These are phyloP conservation scores for Blennius ocellaris DNA, from an alignment of 2,113 vertebrate genomes.

Conservation along the genomic window DNA sequence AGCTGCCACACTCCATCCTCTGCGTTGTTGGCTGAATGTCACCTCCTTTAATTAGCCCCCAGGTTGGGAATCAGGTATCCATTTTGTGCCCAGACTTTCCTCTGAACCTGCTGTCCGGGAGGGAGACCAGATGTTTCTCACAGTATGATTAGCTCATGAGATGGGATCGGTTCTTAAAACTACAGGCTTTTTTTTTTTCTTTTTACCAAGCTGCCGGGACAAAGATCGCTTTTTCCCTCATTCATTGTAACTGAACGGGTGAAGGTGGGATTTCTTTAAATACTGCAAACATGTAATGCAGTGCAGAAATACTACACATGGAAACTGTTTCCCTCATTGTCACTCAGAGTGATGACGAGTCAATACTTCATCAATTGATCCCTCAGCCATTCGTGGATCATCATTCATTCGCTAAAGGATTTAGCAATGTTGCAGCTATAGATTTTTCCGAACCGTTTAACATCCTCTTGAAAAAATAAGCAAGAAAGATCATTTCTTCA, in stretches of 20 bases:
- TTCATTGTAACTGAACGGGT: not conserved
- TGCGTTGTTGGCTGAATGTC: conserved; percentile 48
- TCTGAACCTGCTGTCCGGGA: conserved; percentile 36
- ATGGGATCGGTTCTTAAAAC: conserved; percentile 18
- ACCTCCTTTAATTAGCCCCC: conserved; percentile 59
- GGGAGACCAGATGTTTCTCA: conserved; percentile 56
- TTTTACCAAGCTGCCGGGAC: not conserved
- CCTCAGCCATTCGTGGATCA: not conserved
- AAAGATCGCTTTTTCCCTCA: not conserved
- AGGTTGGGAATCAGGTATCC: conserved; percentile 42
- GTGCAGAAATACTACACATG: not conserved
- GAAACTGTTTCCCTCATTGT: not conserved
- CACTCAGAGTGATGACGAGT: conserved; percentile 8
- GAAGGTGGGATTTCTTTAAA: not conserved
- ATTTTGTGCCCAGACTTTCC: conserved; percentile 34
- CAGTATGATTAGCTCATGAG: conserved; percentile 33
- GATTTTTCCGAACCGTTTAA: not conserved
- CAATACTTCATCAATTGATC: conserved; percentile 22
- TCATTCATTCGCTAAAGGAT: conserved; percentile 8
- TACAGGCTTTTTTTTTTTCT: conserved; percentile 1
- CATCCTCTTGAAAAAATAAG: too few relatives aligned
- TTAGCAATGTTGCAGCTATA: not conserved
- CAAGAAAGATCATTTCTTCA: too few relatives aligned
- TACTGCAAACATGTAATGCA: not conserved
- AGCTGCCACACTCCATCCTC: conserved; percentile 17